A percentile compares a stretch with the other conserved stretches of the same genome.
Conservation (phyloP, 2,797 vertebrate genomes). For the Acanthis flammea region DNA sequence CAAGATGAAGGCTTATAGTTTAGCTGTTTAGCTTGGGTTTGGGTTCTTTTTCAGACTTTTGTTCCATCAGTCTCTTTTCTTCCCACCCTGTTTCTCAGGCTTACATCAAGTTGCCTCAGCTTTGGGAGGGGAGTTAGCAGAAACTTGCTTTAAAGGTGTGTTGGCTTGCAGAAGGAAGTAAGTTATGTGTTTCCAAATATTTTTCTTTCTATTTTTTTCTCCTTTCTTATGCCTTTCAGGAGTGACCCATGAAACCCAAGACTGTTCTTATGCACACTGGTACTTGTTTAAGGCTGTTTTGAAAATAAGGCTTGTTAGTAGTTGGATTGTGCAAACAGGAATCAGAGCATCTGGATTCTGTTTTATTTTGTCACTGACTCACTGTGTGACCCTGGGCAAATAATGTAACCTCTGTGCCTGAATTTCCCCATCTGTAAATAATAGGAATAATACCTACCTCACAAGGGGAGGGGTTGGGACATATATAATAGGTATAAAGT, state of each 20-base stretch:
- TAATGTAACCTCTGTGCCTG: slow-evolving; percentile 54
- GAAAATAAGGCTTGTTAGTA: background rate
- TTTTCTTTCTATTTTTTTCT: background rate
- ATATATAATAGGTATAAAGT: background rate
- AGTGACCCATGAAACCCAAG: background rate
- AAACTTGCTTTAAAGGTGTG: background rate
- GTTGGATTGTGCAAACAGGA: background rate
- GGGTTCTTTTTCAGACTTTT: background rate
- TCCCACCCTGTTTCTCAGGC: background rate
- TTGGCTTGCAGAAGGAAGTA: background rate
- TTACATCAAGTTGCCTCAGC: background rate
- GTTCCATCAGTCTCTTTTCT: background rate
- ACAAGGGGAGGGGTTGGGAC: slow-evolving; percentile 49
- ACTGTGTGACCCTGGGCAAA: slow-evolving; percentile 48
- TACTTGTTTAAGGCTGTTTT: background rate
- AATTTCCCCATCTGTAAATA: slow-evolving; percentile 54
- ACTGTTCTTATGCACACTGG: background rate
- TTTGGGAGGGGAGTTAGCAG: background rate
- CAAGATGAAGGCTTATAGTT: background rate
- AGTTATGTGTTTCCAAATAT: background rate
- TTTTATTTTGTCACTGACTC: slow-evolving; percentile 1
- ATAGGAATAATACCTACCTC: slow-evolving; percentile 42
- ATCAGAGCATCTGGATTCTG: slow-evolving; percentile 17
- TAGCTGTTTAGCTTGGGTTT: background rate
- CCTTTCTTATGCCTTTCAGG: background rate